Conservation (phyloP, 2,888 invertebrate genomes). For the Drosophila mercatorum region DNA sequence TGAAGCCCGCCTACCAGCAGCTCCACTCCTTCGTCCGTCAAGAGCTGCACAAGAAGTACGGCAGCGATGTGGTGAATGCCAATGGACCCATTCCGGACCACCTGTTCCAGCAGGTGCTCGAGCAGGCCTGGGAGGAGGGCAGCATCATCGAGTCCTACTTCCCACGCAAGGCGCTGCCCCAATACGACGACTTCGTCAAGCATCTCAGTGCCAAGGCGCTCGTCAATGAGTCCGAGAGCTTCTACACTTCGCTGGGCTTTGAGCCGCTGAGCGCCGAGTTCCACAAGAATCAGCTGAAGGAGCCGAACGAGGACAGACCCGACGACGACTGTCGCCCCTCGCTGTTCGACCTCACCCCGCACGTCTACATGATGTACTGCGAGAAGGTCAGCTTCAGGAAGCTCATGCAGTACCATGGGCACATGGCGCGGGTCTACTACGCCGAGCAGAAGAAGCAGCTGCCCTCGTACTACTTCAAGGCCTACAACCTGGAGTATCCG, state of each 20-base stretch:
- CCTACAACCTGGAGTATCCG: constrained; percentile 82
- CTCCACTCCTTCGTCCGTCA: constrained; percentile 92
- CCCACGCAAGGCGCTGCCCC: constrained; percentile 77
- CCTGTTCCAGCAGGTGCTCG: constrained; percentile 86
- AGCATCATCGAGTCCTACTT: constrained; percentile 81
- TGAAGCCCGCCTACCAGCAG: constrained; percentile 90
- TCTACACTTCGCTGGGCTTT: constrained; percentile 82
- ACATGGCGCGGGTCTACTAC: constrained; percentile 81
- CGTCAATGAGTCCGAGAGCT: constrained; percentile 79
- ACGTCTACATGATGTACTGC: constrained; percentile 82
- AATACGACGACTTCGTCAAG: constrained; percentile 79
- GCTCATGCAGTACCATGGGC: constrained; percentile 82
- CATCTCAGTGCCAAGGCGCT: constrained; percentile 72
- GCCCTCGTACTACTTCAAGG: constrained; percentile 81
- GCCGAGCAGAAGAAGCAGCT: constrained; percentile 79
- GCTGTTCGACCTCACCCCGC: constrained; percentile 82
- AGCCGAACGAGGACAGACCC: constrained; percentile 72
- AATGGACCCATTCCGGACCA: constrained; percentile 92
- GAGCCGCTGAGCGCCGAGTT: constrained; percentile 67
- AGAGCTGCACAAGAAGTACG: constrained; percentile 89
- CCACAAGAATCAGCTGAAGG: constrained; percentile 75
- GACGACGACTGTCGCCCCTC: constrained; percentile 81
- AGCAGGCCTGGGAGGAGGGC: constrained; percentile 81
- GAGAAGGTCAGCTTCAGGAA: constrained; percentile 82
- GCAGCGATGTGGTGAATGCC: constrained; percentile 87